phyloP scores from a whole-genome alignment of 2,113 vertebrate genomes.

The Forbesichthys agassizii region DNA sequence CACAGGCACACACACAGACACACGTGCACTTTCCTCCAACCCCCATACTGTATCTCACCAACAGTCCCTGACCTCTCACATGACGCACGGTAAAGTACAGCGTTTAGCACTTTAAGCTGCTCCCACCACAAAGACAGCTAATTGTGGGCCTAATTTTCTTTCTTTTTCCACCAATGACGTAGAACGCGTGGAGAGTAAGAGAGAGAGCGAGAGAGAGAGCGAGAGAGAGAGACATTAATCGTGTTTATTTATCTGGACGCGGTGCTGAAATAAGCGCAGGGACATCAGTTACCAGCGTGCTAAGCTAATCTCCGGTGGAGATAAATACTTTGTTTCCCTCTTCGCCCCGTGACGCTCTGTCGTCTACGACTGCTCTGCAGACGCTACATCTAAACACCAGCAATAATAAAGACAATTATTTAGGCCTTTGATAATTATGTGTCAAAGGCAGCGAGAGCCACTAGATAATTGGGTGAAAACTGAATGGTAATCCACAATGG shows the following conservation, averaged over 20 bases:
- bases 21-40: slow-evolving; percentile 6
- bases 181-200: slow-evolving; percentile 29
- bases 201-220: slow-evolving; percentile 1
- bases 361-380: slow-evolving; percentile 56
- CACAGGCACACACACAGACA: slow-evolving; percentile 2
- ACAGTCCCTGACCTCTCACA: slow-evolving; percentile 53
- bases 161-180: slow-evolving; percentile 30
- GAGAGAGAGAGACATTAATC: slow-evolving; percentile 46
- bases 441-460: slow-evolving; percentile 80
- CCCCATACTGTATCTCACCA: slow-evolving; percentile 20
- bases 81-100: slow-evolving; percentile 55
- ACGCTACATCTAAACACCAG: slow-evolving; percentile 74
- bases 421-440: slow-evolving; percentile 83
- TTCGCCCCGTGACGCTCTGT: slow-evolving; percentile 67
- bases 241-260: slow-evolving; percentile 68
- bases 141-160: slow-evolving; percentile 52
- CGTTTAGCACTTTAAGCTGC: slow-evolving; percentile 57
- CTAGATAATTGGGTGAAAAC: slow-evolving; percentile 81
- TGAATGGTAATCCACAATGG: slow-evolving; percentile 80
- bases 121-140: slow-evolving; percentile 60
- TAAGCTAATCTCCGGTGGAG: slow-evolving; percentile 71
- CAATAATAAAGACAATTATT: slow-evolving; percentile 81
- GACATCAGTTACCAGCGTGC: slow-evolving; percentile 71
- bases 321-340: slow-evolving; percentile 77
- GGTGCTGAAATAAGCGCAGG: slow-evolving; percentile 61